Evolutionary conservation across 2,888 invertebrate genomes (phyloP), one percentile per base, ranked within the genome.

Genomic region (Melipona bicolor): DNA sequence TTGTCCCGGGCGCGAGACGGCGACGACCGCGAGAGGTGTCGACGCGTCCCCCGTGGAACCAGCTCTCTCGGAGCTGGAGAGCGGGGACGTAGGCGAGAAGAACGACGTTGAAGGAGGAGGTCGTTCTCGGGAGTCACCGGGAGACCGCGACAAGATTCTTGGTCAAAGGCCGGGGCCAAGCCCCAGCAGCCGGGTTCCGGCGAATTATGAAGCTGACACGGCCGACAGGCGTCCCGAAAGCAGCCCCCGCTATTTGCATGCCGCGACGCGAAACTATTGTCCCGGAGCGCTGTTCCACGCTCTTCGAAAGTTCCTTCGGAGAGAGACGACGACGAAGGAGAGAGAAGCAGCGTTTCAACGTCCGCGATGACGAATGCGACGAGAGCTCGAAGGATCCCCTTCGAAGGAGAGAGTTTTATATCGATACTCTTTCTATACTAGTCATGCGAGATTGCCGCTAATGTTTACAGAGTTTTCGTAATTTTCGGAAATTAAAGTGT

Each of bases 141-240:
- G 56, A 71, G 62, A 80, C 83, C 52, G 69, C 76, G 76, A 73
- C 84, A 80, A 88, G 88, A 85, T 84, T 78, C 85, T 78, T 79
- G 83, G 89, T 89, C 88, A 87, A 89, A 89, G 89, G 80, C 67
- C 27, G 17, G 32, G 59, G 74, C 79, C 36, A 9, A 82, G 89
- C 86, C 88, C 87, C 85, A 87, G 89, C 32, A n/a, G 50, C 62
- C 71, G 83, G 85, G 80, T 89, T 89, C 81, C 84, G 77, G 56
- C 84, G 84, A 80, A 89, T 89, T 89, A 89, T 87, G 88, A 88
- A 81, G 83, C 88, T 87, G 88, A 89, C 88, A 89, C 87, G 78
- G 72, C 77, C 89, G 87, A 85, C 83, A 77, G 76, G 69, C 81
- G 68, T 79, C 72, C 49, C 73, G 71, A 78, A 75, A 69, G 68